Conservation (phyloP, 2,797 vertebrate genomes). For the Rhynchotus rufescens region DNA sequence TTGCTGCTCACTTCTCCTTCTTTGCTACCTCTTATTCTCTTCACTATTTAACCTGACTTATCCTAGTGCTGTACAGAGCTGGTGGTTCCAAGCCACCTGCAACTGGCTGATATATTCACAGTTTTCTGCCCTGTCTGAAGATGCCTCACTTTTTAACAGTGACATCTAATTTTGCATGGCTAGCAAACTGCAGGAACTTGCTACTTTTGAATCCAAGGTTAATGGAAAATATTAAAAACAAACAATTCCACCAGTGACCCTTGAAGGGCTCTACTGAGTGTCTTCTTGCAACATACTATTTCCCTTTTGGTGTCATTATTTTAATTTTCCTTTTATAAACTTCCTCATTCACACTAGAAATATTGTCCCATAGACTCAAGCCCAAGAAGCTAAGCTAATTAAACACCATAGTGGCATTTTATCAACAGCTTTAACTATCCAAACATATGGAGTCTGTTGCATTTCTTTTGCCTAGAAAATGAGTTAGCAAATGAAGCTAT, state of each 20-base stretch:
- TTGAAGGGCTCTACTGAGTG: neutral
- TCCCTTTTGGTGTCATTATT: neutral
- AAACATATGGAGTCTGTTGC: neutral
- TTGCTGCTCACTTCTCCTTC: constrained; percentile 21
- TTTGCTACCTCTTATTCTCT: neutral
- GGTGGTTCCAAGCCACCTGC: neutral
- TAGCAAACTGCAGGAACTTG: neutral
- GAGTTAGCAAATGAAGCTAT: neutral
- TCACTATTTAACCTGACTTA: constrained; percentile 36
- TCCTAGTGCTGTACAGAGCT: neutral
- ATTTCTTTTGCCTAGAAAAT: neutral
- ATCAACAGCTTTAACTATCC: neutral
- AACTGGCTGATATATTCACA: neutral
- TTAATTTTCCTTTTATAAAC: neutral
- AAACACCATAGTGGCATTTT: neutral
- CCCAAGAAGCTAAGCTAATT: neutral
- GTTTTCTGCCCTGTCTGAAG: neutral
- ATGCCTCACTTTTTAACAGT: neutral
- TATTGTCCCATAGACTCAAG: neutral
- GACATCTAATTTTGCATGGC: neutral
- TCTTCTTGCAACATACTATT: neutral
- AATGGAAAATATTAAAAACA: neutral
- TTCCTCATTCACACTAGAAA: neutral
- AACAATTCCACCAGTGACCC: neutral
- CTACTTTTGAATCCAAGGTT: neutral